These are phyloP conservation scores for Nanger granti DNA, from an alignment of 2,113 vertebrate genomes.

Conservation along the genomic window DNA sequence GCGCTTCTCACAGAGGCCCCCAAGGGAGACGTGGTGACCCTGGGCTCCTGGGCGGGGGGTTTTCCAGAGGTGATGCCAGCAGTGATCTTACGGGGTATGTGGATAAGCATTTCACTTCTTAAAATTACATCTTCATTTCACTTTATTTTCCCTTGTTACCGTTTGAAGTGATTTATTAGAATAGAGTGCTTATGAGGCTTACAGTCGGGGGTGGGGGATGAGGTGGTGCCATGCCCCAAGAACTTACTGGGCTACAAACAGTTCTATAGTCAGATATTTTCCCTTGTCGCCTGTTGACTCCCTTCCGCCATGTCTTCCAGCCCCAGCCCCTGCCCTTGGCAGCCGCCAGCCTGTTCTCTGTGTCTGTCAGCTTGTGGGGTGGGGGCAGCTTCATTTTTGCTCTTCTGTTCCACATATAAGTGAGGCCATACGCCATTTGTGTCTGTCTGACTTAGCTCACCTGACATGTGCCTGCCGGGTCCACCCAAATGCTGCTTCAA, in stretches of 20 bases:
- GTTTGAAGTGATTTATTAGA: not conserved
- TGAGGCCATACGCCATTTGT: accelerated
- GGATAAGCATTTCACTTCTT: not conserved
- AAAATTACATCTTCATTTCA: not conserved
- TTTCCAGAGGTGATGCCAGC: not conserved
- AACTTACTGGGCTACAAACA: not conserved
- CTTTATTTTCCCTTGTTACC: not conserved
- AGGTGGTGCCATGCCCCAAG: not conserved
- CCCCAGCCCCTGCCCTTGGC: not conserved
- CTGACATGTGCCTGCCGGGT: not conserved
- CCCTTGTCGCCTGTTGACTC: not conserved
- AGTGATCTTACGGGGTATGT: too few species aligned
- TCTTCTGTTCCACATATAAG: accelerated
- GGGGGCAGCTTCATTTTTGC: not conserved
- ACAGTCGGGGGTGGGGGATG: too few species aligned
- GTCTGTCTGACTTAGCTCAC: not conserved
- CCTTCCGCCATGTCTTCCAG: not conserved
- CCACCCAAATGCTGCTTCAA: not conserved
- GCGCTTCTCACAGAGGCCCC: not conserved
- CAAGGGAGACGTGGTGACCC: not conserved
- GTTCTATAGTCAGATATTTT: accelerated
- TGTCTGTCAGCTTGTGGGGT: not conserved
- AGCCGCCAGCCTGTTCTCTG: not conserved
- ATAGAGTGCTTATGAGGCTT: not conserved
- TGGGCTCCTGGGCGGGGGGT: not conserved